Percentiles rank a stretch among this genome's conserved stretches.
phyloP scores from a whole-genome alignment of 1,140 invertebrate species.

The Trinorchestia longiramus region DNA sequence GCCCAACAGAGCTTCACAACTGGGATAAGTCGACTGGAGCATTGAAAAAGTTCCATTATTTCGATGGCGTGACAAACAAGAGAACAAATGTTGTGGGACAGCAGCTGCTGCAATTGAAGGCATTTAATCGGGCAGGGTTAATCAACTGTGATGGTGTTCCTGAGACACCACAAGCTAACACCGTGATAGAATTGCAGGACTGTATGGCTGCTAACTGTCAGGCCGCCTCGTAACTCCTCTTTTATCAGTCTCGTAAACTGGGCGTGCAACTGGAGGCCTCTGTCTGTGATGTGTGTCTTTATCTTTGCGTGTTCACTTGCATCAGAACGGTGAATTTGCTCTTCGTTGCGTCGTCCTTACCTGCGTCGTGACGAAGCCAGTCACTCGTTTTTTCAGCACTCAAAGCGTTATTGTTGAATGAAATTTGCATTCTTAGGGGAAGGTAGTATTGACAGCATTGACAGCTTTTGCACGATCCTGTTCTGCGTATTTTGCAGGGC shows the following conservation, averaged over 20 bases:
- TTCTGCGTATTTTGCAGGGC: too few species aligned
- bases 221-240: neutral
- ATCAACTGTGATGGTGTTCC: neutral
- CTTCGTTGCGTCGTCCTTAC: neutral
- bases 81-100: neutral
- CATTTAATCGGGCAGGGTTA: neutral
- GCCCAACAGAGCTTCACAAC: neutral
- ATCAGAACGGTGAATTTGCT: neutral
- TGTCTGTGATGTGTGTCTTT: neutral
- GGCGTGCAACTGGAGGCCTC: neutral
- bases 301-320: neutral
- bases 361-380: neutral
- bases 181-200: neutral
- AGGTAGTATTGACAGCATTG: too few species aligned
- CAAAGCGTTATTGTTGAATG: neutral
- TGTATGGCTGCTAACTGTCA: neutral
- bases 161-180: neutral
- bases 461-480: too few species aligned
- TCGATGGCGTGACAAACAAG: neutral
- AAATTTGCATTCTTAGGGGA: too few species aligned
- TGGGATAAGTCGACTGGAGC: neutral
- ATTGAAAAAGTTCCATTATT: neutral
- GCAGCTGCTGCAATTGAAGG: neutral
- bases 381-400: neutral
- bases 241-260: slow-evolving; percentile 8